Base-by-base conservation (phyloP, 2,113 vertebrate species). In the Heterotis niloticus region DNA sequence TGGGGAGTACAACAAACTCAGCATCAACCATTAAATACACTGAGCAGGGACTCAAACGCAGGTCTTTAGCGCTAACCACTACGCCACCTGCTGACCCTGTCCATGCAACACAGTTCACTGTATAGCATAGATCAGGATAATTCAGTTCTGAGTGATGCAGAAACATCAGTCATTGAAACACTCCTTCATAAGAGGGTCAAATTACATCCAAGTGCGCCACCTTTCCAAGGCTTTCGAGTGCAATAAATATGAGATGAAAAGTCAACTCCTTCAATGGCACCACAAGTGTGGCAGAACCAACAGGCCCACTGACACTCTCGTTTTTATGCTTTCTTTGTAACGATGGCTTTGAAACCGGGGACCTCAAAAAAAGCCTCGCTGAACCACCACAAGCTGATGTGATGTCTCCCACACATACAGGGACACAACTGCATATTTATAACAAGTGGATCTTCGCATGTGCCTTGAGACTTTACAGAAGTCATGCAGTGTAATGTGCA, bases 241-340 rank as follows among this genome's bases (percentile, higher is more conserved):
- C 60, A 44, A 44, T 44, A 7, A 44, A 4, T 44, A 7, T 44
- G 34, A 44, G 34, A 7, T 75, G 23, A 75, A 64, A 26, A 29
- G 56, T 65, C n/a, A 66, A 56, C 66, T 82, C 81, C 79, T 76
- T 66, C 72, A 69, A 65, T 64, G 74, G 76, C 34, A 69, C 20
- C 67, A 79, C 57, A 29, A 77, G 76, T 29, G n/a, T 5, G 65
- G 76, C 82, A 80, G 84, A 84, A 81, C 57, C 51, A 17, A 44
- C 77, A 51, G 26, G 54, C 64, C 79, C 76, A 85, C 64, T 79
- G 70, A 77, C 16, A 29, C 87, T 86, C 83, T 12, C 86, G 84
- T 85, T 82, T 85, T 60, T 66, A 26, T 65, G 54, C 23, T 54
- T 75, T 78, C 67, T 80, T 77, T 79, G 64, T 20, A 73, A 82